Base-by-base conservation (phyloP, 2,113 vertebrate species). In the Oxyura jamaicensis region DNA sequence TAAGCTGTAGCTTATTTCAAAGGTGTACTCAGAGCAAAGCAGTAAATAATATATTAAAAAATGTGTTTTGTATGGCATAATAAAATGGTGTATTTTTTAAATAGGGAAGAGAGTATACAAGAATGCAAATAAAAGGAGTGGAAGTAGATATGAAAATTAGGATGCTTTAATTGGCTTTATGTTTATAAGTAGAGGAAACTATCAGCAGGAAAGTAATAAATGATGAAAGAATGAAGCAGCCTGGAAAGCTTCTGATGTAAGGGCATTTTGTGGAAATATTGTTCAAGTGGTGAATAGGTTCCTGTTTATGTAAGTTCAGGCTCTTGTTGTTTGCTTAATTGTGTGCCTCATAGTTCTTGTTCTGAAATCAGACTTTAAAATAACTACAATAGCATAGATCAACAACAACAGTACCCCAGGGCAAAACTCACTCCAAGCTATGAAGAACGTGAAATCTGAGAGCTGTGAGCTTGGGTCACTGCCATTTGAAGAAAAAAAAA, bases 331-430 rank as follows among this genome's bases (percentile, higher is more conserved):
- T 69, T 62, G 13, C 48, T 59, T 82, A 67, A 60, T 82, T 78
- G 69, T 55, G 20, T 69, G 42, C 22, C 25, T 19, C 67, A 12
- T 81, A 42, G 52, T 67, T 8, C 17, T 83, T 50, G 36, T 73
- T 91, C 77, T 81, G 73, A 86, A 71, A 22, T 73, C 55, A 33
- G 53, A 42, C 58, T 68, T 83, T n/a, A 50, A 77, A 90, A 86
- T 58, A 31, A 35, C 41, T 58, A 16, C 21, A 53, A 0, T 16
- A 25, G 6, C 10, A 3, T 10, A 13, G 20, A 58, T 44, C 55
- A 44, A 3, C n/a, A 63, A 26, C 6, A 15, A 35, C 28, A 15
- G 8, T 56, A 12, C 20, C 33, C 13, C 3, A 33, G 21, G 25
- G 1, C 56, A 91, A 62, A 83, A 29, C 41, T 81, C 28, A 7